Evolutionary conservation across 1,140 invertebrate genomes (phyloP).

Genomic region (Neodiprion virginianus): DNA sequence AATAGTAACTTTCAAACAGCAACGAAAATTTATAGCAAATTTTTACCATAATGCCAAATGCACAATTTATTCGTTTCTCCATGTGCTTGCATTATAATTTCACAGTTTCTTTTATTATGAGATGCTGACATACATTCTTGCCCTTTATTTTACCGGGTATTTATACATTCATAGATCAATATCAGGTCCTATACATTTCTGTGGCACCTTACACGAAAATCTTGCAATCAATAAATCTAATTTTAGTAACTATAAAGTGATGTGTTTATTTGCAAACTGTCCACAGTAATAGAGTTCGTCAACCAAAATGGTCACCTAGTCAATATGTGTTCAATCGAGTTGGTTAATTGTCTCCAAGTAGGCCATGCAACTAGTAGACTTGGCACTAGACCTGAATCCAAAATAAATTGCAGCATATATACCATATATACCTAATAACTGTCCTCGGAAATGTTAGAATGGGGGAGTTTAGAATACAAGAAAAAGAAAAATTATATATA

Average conservation of each 20-base stretch:
- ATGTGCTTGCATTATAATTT: no score
- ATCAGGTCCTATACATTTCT: not conserved
- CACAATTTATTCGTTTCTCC: no score
- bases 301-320: not conserved
- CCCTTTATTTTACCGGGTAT: not conserved
- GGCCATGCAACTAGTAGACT: not conserved
- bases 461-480: no score
- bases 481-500: no score
- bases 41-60: no score
- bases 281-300: not conserved
- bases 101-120: not conserved
- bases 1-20: not conserved
- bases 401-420: not conserved
- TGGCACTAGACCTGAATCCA: not conserved
- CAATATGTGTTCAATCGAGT: not conserved
- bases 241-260: not conserved
- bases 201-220: constrained; percentile 4
- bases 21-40: no score
- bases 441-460: no score
- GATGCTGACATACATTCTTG: not conserved
- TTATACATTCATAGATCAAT: constrained; percentile 8
- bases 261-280: not conserved
- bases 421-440: not conserved
- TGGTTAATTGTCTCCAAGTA: not conserved
- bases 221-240: constrained; percentile 7